A percentile compares a stretch with the other conserved stretches of the same genome.
Evolutionary conservation across 2,113 vertebrate genomes (phyloP).

Genomic region (Cyanocitta stelleri): DNA sequence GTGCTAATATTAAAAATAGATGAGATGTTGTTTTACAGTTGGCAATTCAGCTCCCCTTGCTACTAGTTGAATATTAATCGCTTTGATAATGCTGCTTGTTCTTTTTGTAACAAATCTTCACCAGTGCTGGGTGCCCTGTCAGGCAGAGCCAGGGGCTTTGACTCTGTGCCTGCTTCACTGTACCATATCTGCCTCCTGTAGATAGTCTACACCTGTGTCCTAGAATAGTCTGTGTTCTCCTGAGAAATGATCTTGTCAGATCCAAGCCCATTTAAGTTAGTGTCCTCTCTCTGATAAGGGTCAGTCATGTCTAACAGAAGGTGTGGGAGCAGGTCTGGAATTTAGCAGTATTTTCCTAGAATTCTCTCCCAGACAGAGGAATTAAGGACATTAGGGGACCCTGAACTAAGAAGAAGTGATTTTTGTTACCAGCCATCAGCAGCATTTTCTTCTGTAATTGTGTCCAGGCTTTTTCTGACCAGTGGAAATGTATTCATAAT

Average conservation of each 20-base stretch:
- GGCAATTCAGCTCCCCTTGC: neutral
- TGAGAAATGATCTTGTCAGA: neutral
- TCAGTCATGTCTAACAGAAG: neutral
- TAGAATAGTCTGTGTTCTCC: neutral
- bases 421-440: neutral
- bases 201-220: accelerated
- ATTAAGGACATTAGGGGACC: neutral
- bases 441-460: neutral
- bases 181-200: neutral
- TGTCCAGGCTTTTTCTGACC: neutral
- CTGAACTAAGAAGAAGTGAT: neutral
- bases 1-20: neutral
- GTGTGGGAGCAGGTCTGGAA: neutral
- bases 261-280: neutral
- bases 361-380: neutral
- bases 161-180: neutral
- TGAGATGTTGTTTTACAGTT: neutral
- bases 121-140: neutral
- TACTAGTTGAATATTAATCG: neutral
- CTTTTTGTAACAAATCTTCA: neutral
- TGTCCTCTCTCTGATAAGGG: neutral
- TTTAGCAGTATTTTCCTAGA: neutral
- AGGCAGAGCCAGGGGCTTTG: neutral
- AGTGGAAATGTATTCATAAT: neutral
- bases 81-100: neutral